These are phyloP conservation scores for Stigmatopora nigra DNA, from an alignment of 2,113 vertebrate species.

Conservation along the genomic window DNA sequence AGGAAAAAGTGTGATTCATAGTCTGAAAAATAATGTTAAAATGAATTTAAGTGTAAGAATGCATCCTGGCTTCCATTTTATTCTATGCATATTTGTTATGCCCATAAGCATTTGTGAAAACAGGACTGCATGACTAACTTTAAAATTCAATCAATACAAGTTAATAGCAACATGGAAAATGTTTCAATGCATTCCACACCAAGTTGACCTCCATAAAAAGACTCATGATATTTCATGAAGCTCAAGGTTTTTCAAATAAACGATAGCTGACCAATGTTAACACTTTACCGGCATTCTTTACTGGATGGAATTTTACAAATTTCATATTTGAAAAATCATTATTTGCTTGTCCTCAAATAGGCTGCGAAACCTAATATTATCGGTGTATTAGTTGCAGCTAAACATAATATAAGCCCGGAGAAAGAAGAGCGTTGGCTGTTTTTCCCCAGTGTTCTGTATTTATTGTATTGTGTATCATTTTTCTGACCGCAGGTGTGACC, in stretches of 20 bases:
- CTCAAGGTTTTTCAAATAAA: constrained; percentile 25
- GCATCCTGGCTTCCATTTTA: background rate
- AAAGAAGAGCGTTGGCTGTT: constrained; percentile 12
- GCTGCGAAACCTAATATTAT: constrained; percentile 3
- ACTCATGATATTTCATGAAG: background rate
- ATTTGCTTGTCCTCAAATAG: background rate
- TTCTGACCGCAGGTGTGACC: constrained; percentile 61
- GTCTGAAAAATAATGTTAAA: too few species aligned
- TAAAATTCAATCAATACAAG: constrained; percentile 54
- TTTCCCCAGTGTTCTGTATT: constrained; percentile 58
- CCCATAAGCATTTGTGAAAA: constrained; percentile 35
- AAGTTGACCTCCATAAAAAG: background rate
- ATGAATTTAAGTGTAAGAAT: too few species aligned
- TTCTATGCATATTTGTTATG: constrained; percentile 20
- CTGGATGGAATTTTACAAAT: constrained; percentile 22
- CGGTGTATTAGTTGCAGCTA: constrained; percentile 1
- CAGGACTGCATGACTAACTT: constrained; percentile 53
- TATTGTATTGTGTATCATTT: constrained; percentile 59
- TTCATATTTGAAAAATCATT: constrained; percentile 26
- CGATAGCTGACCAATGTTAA: constrained; percentile 39
- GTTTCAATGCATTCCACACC: background rate
- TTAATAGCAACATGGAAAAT: background rate
- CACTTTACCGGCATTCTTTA: background rate
- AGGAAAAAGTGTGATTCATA: too few species aligned
- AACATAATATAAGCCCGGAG: constrained; percentile 5